A percentile compares a stretch with the other conserved stretches of the same genome.
phyloP scores from a whole-genome alignment of 2,797 vertebrate genomes.

The Fundulus diaphanus region DNA sequence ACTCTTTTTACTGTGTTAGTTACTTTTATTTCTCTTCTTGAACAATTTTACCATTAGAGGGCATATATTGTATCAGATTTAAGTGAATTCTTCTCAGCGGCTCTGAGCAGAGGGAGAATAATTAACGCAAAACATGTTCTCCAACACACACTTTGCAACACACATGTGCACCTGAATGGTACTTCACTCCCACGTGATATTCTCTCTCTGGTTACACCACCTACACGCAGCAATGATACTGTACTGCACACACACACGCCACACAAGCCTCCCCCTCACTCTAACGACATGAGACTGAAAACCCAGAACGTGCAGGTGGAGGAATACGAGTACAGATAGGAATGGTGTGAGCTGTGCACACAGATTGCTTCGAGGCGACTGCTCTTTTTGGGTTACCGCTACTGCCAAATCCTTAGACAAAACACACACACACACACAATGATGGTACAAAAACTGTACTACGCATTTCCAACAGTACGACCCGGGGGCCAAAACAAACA shows the following conservation, averaged over 20 bases:
- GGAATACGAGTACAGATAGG: conserved; percentile 51
- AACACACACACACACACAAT: conserved; percentile 31
- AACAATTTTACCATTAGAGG: neutral
- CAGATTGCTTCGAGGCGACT: conserved; percentile 68
- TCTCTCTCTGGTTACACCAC: conserved; percentile 74
- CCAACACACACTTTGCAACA: conserved; percentile 36
- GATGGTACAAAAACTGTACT: conserved; percentile 29
- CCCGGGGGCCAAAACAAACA: conserved; percentile 45
- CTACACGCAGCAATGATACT: conserved; percentile 69
- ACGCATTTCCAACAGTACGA: conserved; percentile 18
- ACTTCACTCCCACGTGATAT: conserved; percentile 75
- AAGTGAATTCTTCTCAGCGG: conserved; percentile 16
- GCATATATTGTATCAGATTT: conserved; percentile 7
- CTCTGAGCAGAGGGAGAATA: conserved; percentile 39
- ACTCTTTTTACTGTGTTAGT: too few species aligned
- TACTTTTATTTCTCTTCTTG: neutral
- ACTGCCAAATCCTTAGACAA: conserved; percentile 53
- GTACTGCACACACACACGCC: conserved; percentile 42
- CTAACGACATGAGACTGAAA: conserved; percentile 67
- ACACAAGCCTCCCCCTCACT: conserved; percentile 68
- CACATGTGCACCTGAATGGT: conserved; percentile 70
- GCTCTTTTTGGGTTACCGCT: conserved; percentile 55
- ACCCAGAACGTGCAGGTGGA: conserved; percentile 55
- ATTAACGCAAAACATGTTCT: conserved; percentile 52
- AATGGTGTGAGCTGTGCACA: conserved; percentile 41